phyloP scores from a whole-genome alignment of 2,797 vertebrate species.

The Halcyon badia region DNA sequence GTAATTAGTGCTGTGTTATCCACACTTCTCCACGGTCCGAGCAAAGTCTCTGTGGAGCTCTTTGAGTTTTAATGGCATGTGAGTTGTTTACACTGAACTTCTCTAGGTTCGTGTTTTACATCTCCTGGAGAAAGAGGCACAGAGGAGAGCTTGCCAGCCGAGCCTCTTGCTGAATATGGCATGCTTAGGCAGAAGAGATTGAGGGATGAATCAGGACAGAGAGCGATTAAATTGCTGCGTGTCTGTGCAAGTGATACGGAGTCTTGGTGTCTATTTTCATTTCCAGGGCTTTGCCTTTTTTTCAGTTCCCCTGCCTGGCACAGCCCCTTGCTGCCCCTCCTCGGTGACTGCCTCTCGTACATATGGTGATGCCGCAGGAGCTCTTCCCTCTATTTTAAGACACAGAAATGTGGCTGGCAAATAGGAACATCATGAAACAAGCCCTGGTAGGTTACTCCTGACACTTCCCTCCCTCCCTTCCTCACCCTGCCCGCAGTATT shows the following conservation, averaged over 20 bases:
- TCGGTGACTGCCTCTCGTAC: not conserved
- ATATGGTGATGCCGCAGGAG: not conserved
- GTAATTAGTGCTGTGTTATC: not conserved
- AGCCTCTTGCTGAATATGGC: accelerated
- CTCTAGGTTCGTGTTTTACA: not conserved
- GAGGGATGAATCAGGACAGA: not conserved
- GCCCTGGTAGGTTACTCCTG: not conserved
- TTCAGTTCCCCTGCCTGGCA: not conserved
- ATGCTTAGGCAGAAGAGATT: not conserved
- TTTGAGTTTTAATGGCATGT: accelerated
- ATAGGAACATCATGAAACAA: not conserved
- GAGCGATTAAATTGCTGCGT: not conserved
- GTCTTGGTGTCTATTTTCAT: not conserved
- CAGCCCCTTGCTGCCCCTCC: not conserved
- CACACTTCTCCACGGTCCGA: accelerated
- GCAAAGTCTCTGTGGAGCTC: not conserved
- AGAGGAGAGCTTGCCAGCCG: not conserved
- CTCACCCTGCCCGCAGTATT: not conserved
- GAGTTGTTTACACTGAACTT: not conserved
- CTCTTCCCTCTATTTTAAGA: not conserved
- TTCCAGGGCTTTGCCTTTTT: not conserved
- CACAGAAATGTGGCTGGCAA: not conserved
- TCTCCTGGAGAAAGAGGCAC: not conserved
- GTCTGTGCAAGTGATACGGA: not conserved
- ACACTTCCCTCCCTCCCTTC: not conserved